Base-by-base conservation (phyloP, 1,140 invertebrate genomes). In the Bombus consobrinus region DNA sequence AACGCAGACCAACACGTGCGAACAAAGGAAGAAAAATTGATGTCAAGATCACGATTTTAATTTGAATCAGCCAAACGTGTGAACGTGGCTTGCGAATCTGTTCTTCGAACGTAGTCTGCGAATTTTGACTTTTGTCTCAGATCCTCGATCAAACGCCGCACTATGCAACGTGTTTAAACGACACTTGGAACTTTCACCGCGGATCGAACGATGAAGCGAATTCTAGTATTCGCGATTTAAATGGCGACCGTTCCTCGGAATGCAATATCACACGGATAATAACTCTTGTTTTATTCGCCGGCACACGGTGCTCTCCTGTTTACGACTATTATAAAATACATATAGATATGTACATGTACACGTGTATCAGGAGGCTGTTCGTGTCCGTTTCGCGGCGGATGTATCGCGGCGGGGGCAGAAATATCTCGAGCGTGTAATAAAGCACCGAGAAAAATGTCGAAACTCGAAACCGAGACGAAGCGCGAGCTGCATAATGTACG, bases 381-480 rank as follows among this genome's bases (percentile, higher is more conserved):
- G 84, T 72, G 77, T 87, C 85, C 76, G 84, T 85, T 87, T 83
- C 81, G 37, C 10, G 82, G 80, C 82, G 83, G 87, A 91, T 89
- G 85, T 92, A 91, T 92, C 88, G 86, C 85, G 76, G 79, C 71
- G 76, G 59, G 75, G 71, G 68, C 68, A 72, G 89, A 92, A 92
- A 92, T 92, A 92, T 92, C 91, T 92, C 90, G 88, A 92, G 87
- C 91, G 91, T 92, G 90, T 91, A 92, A 92, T 92, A 91, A 92
- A 91, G 91, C 89, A 90, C 88, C 82, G 91, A 92, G 91, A 92
- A 92, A 92, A 92, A 92, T 92, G 91, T 92, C 91, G 91, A 92
- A 92, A 92, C 91, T 92, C 91, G 92, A 92, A 92, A 92, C 91
- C 91, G 91, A 91, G 91, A 92, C 91, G 90, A 91, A 89, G 88